Evolutionary conservation across 1,140 invertebrate species (phyloP).

Genomic region (Maniola jurtina): DNA sequence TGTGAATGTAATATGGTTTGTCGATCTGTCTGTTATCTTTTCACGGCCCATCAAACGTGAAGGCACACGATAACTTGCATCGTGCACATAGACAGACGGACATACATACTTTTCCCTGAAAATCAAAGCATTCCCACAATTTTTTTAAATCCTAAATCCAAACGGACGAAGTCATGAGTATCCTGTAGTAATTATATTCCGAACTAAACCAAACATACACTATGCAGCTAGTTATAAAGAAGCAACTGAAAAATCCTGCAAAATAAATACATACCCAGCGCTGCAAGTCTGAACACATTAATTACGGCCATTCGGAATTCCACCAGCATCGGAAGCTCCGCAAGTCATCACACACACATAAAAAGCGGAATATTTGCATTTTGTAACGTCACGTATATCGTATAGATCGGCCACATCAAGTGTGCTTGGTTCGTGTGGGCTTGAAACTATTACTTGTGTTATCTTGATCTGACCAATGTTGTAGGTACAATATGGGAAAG

Average conservation of each 20-base stretch:
- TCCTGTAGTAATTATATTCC: neutral
- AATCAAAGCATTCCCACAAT: no score
- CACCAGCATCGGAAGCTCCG: conserved; percentile 21
- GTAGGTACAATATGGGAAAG: neutral
- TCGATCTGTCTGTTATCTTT: no score
- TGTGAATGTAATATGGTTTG: no score
- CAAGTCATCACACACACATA: conserved; percentile 24
- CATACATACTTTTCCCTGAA: no score
- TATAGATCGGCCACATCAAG: conserved; percentile 7
- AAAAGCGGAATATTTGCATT: conserved; percentile 14
- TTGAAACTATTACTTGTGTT: conserved; percentile 5
- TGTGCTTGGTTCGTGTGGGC: neutral
- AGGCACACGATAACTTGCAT: no score
- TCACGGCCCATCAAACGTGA: no score
- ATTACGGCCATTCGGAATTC: conserved; percentile 62
- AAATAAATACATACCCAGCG: conserved; percentile 5
- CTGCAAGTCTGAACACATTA: conserved; percentile 48
- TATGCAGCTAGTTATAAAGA: conserved; percentile 5
- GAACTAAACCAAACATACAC: neutral
- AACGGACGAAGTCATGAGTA: neutral
- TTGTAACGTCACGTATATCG: conserved; percentile 10
- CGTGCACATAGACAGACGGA: no score
- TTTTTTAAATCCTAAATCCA: no score
- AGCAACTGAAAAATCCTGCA: neutral
- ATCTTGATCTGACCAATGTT: neutral